Evolutionary conservation across 2,888 invertebrate genomes (phyloP).

Genomic region (Myopa testacea): DNA sequence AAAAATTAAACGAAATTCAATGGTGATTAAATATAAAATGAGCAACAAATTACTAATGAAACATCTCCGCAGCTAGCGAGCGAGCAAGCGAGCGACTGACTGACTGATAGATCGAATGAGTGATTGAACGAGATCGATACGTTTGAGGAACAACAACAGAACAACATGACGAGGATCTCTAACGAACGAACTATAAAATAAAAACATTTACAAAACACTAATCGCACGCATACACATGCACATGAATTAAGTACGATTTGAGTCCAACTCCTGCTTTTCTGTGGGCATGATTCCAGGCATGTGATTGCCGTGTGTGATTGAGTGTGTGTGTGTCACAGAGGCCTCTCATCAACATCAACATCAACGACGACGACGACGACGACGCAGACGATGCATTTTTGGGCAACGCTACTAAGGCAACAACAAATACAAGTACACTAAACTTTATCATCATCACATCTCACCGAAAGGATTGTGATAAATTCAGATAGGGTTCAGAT

Average conservation of each 20-base stretch:
- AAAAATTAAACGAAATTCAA: constrained; percentile 56
- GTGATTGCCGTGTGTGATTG: not conserved
- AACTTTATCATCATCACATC: constrained; percentile 50
- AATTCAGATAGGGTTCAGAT: constrained; percentile 33
- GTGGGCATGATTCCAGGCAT: constrained; percentile 19
- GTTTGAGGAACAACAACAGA: constrained; percentile 36
- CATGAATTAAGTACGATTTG: constrained; percentile 29
- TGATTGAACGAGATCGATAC: constrained; percentile 41
- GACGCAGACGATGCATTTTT: constrained; percentile 11
- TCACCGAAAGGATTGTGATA: constrained; percentile 53
- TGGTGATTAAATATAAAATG: constrained; percentile 53
- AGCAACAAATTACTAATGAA: constrained; percentile 67
- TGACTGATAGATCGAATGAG: constrained; percentile 53
- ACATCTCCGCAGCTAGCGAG: constrained; percentile 59
- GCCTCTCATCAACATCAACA: constrained; percentile 20
- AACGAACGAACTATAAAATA: constrained; percentile 39
- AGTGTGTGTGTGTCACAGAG: constrained; percentile 6
- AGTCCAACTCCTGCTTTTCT: constrained; percentile 22
- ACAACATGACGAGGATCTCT: constrained; percentile 36
- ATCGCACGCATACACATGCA: constrained; percentile 34
- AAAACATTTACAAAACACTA: constrained; percentile 38
- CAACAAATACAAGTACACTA: constrained; percentile 14
- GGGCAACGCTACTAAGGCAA: constrained; percentile 24
- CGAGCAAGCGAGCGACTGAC: constrained; percentile 55
- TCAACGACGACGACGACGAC: constrained; percentile 23